phyloP scores from a whole-genome alignment of 2,797 vertebrate genomes.

The Emys orbicularis region DNA sequence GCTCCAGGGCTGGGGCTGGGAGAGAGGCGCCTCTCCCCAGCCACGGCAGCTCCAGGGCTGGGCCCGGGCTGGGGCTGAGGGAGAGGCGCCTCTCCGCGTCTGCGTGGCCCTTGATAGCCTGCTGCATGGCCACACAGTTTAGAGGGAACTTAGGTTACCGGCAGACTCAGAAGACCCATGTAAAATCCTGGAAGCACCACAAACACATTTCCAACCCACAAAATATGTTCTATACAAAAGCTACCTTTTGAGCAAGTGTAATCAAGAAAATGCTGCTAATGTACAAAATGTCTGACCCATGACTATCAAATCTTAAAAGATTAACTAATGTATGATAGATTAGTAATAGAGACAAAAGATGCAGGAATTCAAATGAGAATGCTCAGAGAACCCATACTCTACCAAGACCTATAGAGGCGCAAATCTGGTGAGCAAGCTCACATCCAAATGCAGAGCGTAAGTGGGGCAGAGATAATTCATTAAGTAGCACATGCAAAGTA shows the following conservation, averaged over 20 bases:
- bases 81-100: too few species aligned
- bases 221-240: not conserved
- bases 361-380: not conserved
- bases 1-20: too few species aligned
- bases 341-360: constrained; percentile 29
- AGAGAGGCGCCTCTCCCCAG: too few species aligned
- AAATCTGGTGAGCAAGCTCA: not conserved
- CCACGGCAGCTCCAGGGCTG: too few species aligned
- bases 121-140: too few species aligned
- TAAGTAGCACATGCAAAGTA: not conserved
- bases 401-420: not conserved
- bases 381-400: not conserved
- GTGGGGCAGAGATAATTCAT: not conserved
- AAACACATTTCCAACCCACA: not conserved
- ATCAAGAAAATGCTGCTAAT: not conserved
- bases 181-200: not conserved
- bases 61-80: too few species aligned
- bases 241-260: not conserved
- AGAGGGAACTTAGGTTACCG: too few species aligned
- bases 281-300: not conserved
- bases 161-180: not conserved
- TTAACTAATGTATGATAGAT: constrained; percentile 8
- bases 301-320: not conserved
- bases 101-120: too few species aligned
- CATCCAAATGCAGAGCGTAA: not conserved